Percentiles rank a stretch among this genome's conserved stretches.
Conservation (phyloP, 2,888 invertebrate species). For the Orthosia cruda region DNA sequence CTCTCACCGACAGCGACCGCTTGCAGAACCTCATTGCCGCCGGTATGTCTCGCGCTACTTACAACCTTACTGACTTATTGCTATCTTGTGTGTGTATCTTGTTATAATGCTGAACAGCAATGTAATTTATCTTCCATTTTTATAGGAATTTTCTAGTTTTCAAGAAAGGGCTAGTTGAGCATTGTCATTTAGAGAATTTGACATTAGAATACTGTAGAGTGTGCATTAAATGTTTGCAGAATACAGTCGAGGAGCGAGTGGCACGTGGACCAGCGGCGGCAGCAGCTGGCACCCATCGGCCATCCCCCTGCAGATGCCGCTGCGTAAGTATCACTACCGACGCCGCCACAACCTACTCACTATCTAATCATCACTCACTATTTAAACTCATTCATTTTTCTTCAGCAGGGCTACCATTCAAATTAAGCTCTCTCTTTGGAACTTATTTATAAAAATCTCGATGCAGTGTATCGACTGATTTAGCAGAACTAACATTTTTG, state of each 20-base stretch:
- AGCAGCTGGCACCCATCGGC: conserved; percentile 69
- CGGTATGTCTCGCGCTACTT: conserved; percentile 49
- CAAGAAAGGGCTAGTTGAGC: too few species aligned
- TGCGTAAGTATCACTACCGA: conserved; percentile 62
- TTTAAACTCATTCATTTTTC: not conserved
- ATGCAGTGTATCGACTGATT: too few species aligned
- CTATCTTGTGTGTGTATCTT: too few species aligned
- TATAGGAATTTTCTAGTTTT: too few species aligned
- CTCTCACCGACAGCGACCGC: conserved; percentile 39
- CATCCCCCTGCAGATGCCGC: conserved; percentile 65
- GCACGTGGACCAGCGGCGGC: conserved; percentile 35
- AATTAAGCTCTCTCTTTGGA: too few species aligned
- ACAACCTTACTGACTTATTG: not conserved
- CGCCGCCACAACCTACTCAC: not conserved
- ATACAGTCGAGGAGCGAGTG: conserved; percentile 52
- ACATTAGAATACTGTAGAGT: not conserved
- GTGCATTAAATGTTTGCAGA: conserved; percentile 60
- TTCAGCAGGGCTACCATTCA: not conserved
- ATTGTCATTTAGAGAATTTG: too few species aligned
- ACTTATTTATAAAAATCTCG: too few species aligned
- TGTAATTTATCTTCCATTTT: not conserved
- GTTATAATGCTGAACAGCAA: not conserved
- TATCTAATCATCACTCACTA: not conserved
- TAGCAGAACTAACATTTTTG: too few species aligned
- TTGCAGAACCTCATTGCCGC: conserved; percentile 67